Evolutionary conservation across 2,113 vertebrate genomes (phyloP), one percentile per base, ranked within the genome.

Genomic region (Ranitomeya imitator): DNA sequence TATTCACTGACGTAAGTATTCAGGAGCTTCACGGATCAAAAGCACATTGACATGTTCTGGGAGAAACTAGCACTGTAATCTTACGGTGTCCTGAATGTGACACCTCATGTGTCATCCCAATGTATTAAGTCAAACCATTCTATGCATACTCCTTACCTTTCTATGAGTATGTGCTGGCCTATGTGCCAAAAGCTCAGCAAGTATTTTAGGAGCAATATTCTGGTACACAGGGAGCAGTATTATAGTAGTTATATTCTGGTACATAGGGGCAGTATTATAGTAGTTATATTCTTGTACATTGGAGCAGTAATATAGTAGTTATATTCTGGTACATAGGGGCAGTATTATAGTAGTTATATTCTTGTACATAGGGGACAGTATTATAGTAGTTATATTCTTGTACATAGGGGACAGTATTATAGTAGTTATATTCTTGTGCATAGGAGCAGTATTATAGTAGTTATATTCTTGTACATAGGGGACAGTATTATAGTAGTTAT

Each of bases 371-470:
- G 63, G 63, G 3, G 63, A n/a, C 21, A 65, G 63, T 65, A 65
- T 65, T 65, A 65, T 65, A 65, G 63, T 65, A 65, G 63, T 65
- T 65, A 65, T 65, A 65, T 65, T 65, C 63, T 65, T 65, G 63
- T 65, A 65, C 7, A 65, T 65, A 65, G 63, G 63, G 1, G 63
- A n/a, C 21, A 65, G 63, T 65, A 65, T 65, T 65, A 65, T 65
- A 65, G 63, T 65, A 65, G 63, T 65, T 65, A 65, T 65, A 65
- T 65, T 65, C 63, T 65, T 65, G 63, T n/a, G n/a, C 63, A 65
- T 65, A 65, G 63, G 63, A n/a, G 63, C 21, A 65, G 63, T 65
- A 65, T 65, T 65, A 65, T 65, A 65, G 63, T 65, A 65, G 63
- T 65, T 65, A n/a, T 65, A 65, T 65, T 65, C 63, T 65, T 65